Evolutionary conservation across 2,888 invertebrate species (phyloP).

Genomic region (Andrena flavipes): DNA sequence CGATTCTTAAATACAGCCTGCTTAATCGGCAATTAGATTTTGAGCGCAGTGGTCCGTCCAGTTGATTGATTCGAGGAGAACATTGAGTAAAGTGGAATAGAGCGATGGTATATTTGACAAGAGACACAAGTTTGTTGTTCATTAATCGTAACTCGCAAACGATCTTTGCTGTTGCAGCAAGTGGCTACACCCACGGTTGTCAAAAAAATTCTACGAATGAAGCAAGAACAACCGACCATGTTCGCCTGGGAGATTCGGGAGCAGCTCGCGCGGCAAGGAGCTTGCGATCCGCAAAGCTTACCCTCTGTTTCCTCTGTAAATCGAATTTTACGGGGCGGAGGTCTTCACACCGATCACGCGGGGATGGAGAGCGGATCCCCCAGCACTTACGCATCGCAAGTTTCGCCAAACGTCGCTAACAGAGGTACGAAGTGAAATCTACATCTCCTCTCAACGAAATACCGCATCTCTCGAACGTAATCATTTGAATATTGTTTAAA

Average conservation of each 20-base stretch:
- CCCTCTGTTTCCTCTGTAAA: slow-evolving; percentile 98
- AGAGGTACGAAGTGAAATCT: slow-evolving; percentile 73
- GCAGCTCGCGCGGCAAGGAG: slow-evolving; percentile 93
- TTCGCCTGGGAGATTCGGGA: slow-evolving; percentile 99
- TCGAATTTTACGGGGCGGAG: slow-evolving; percentile 95
- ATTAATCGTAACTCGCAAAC: not conserved
- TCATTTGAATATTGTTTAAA: no score
- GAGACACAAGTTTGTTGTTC: not conserved
- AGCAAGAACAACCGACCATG: slow-evolving; percentile 98
- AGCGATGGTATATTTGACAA: no score
- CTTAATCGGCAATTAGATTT: not conserved
- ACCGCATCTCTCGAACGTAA: no score
- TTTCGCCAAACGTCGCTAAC: slow-evolving; percentile 75
- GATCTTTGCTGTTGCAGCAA: slow-evolving; percentile 89
- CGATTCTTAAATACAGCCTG: slow-evolving; percentile 15
- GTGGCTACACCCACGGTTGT: slow-evolving; percentile 98
- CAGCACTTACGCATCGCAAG: slow-evolving; percentile 77
- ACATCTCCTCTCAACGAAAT: not conserved
- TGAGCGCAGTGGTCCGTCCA: no score
- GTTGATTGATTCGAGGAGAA: no score
- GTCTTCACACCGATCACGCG: slow-evolving; percentile 89
- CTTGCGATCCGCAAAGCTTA: slow-evolving; percentile 95
- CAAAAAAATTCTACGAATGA: slow-evolving; percentile 96
- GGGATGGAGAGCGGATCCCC: slow-evolving; percentile 75
- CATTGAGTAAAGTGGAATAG: no score